phyloP scores from a whole-genome alignment of 2,113 vertebrate genomes.

The Grus americana region DNA sequence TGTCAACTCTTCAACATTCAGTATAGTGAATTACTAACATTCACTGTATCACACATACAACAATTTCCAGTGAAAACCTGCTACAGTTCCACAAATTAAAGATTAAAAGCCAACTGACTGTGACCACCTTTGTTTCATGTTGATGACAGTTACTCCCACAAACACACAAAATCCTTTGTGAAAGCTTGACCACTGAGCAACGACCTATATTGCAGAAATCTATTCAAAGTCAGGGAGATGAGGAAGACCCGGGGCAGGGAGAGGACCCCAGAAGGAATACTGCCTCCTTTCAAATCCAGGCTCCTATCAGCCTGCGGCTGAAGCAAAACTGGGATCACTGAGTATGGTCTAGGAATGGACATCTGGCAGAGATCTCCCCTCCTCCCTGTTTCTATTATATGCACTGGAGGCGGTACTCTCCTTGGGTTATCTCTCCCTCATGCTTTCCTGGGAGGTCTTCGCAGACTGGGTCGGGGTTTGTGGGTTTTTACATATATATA shows the following conservation, averaged over 20 bases:
- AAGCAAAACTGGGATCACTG: background rate
- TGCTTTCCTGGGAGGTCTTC: background rate
- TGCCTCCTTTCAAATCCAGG: background rate
- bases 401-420: background rate
- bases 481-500: no score
- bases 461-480: background rate
- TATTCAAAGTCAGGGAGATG: background rate
- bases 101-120: background rate
- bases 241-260: background rate
- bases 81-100: background rate
- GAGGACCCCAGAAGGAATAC: background rate
- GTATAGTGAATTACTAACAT: background rate
- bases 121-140: background rate
- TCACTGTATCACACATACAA: accelerated
- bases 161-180: background rate
- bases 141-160: background rate
- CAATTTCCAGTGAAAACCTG: background rate
- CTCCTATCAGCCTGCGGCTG: background rate
- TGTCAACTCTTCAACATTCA: background rate
- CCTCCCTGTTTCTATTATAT: background rate
- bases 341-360: background rate
- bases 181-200: background rate
- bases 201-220: background rate
- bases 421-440: background rate
- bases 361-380: background rate